phyloP scores from a whole-genome alignment of 2,113 vertebrate species.

The Laticauda colubrina region DNA sequence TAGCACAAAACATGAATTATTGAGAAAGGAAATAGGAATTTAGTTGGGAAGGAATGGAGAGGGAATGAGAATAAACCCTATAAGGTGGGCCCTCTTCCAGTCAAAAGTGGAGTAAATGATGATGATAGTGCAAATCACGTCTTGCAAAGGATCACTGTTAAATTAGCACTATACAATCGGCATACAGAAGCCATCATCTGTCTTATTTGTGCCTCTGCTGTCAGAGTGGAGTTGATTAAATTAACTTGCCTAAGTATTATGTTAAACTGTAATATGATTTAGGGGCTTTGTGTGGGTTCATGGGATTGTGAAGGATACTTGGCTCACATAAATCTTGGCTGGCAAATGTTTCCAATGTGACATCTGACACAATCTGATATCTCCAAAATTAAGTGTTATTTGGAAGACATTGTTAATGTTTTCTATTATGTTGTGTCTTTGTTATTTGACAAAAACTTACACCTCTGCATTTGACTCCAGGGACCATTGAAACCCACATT shows the following conservation, averaged over 20 bases:
- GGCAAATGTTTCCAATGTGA: background rate
- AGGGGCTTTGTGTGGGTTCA: background rate
- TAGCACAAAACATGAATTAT: background rate
- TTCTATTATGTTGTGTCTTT: background rate
- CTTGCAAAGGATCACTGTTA: background rate
- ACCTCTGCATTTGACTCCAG: background rate
- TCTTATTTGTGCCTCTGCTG: background rate
- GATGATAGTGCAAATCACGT: background rate
- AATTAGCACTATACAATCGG: background rate
- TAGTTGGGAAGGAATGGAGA: background rate
- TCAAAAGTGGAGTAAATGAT: background rate
- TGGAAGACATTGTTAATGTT: background rate
- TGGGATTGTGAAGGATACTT: background rate
- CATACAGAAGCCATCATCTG: background rate
- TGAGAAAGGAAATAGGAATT: background rate
- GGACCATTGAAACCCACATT: background rate
- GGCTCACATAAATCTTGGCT: background rate
- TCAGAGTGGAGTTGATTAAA: background rate
- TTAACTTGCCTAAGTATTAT: background rate
- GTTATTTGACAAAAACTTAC: background rate
- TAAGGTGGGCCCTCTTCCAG: background rate
- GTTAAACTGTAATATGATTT: constrained; percentile 1
- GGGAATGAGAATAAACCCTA: background rate
- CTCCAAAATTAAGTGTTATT: background rate
- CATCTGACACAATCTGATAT: background rate